Percentiles rank a stretch among this genome's conserved stretches.
These are phyloP conservation scores for Carduelis carduelis DNA, from an alignment of 2,797 vertebrate species.

Conservation along the genomic window DNA sequence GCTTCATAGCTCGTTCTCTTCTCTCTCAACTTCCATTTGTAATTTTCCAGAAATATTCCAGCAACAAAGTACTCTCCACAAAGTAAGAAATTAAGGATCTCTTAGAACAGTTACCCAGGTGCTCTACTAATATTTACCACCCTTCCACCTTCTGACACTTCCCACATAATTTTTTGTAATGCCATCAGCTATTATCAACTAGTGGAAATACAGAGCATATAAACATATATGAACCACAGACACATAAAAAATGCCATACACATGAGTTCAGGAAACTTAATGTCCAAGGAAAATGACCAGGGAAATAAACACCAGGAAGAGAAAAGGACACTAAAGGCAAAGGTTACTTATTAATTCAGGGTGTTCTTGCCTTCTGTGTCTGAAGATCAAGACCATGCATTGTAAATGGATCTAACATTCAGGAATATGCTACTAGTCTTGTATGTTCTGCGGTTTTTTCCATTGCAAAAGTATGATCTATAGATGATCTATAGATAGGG, in stretches of 20 bases:
- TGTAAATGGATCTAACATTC: not conserved
- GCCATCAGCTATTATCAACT: not conserved
- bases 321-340: not conserved
- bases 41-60: not conserved
- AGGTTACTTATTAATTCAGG: not conserved
- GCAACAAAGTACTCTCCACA: not conserved
- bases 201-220: not conserved
- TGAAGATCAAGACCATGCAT: not conserved
- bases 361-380: not conserved
- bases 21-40: not conserved
- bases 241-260: not conserved
- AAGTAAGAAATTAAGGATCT: not conserved
- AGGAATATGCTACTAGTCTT: not conserved
- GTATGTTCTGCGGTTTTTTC: not conserved
- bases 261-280: not conserved
- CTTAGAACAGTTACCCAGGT: not conserved
- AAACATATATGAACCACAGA: not conserved
- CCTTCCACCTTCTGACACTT: not conserved
- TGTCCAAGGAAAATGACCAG: not conserved
- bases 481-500: not conserved
- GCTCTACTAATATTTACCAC: not conserved
- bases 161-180: not conserved
- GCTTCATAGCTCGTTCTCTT: fast-evolving
- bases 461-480: not conserved
- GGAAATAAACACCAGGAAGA: not conserved